A percentile compares a stretch with the other conserved stretches of the same genome.
Evolutionary conservation across 2,113 vertebrate genomes (phyloP).

Genomic region (Bubalus kerabau): DNA sequence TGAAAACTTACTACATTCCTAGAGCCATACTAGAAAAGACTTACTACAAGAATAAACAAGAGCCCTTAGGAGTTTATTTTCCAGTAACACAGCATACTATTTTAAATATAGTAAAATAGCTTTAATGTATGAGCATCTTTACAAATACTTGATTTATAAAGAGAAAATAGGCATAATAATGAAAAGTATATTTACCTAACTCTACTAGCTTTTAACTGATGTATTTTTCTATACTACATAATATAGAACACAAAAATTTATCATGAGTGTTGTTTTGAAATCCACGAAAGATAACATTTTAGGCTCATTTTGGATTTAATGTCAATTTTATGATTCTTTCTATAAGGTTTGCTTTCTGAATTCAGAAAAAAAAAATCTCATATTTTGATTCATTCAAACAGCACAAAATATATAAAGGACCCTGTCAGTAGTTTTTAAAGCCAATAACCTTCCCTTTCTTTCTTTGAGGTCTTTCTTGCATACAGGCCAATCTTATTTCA

Average conservation of each 20-base stretch:
- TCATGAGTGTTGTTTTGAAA: slow-evolving; percentile 47
- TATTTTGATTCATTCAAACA: slow-evolving; percentile 22
- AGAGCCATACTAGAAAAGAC: not conserved
- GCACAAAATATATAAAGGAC: slow-evolving; percentile 33
- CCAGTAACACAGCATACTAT: not conserved
- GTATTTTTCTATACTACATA: not conserved
- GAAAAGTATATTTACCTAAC: not conserved
- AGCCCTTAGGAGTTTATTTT: not conserved
- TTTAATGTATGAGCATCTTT: not conserved
- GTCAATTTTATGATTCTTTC: not conserved
- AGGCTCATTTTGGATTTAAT: not conserved
- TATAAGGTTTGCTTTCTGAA: not conserved
- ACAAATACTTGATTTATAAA: not conserved
- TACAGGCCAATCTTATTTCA: slow-evolving; percentile 67
- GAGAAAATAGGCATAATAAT: not conserved
- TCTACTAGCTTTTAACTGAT: not conserved
- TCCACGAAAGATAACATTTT: not conserved
- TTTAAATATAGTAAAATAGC: not conserved
- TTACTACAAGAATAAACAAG: not conserved
- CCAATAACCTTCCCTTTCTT: not conserved
- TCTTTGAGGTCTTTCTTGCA: slow-evolving; percentile 59
- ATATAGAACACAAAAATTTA: not conserved
- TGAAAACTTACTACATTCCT: not conserved
- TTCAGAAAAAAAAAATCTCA: not conserved
- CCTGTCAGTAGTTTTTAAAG: slow-evolving; percentile 24